Percentiles rank a stretch among this genome's conserved stretches.
Conservation (phyloP, 2,797 vertebrate genomes). For the Lutjanus campechanus region DNA sequence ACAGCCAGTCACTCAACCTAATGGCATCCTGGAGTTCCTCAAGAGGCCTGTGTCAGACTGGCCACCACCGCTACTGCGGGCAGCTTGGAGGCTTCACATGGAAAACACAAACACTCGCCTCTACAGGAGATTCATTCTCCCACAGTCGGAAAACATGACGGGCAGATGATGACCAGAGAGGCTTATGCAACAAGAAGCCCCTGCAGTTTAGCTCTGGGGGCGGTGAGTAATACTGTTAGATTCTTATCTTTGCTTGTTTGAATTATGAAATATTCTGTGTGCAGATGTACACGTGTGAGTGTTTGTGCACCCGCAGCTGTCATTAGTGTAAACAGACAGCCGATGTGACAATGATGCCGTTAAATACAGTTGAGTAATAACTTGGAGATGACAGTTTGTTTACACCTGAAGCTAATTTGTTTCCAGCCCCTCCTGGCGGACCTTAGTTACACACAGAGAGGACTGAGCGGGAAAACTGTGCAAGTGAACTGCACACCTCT, state of each 20-base stretch:
- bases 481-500: too few species aligned
- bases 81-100: conserved; percentile 58
- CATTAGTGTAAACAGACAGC: conserved; percentile 55
- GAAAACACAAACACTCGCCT: conserved; percentile 76
- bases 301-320: conserved; percentile 48
- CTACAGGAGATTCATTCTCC: conserved; percentile 54
- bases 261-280: conserved; percentile 48
- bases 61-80: conserved; percentile 35
- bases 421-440: not conserved
- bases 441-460: conserved; percentile 15
- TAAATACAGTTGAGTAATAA: conserved; percentile 67
- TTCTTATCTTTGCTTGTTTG: conserved; percentile 70
- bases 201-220: conserved; percentile 28
- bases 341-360: conserved; percentile 36
- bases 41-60: conserved; percentile 54
- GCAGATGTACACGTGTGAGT: not conserved
- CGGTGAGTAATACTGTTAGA: conserved; percentile 51
- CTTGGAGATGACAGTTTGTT: conserved; percentile 40
- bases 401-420: conserved; percentile 21
- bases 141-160: conserved; percentile 73
- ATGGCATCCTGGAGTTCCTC: conserved; percentile 63
- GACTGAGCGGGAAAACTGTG: conserved; percentile 13
- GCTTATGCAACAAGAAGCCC: conserved; percentile 62
- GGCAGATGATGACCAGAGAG: conserved; percentile 31
- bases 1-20: conserved; percentile 62